Evolutionary conservation across 2,797 vertebrate genomes (phyloP).

Genomic region (Mormyrops boulengeri): DNA sequence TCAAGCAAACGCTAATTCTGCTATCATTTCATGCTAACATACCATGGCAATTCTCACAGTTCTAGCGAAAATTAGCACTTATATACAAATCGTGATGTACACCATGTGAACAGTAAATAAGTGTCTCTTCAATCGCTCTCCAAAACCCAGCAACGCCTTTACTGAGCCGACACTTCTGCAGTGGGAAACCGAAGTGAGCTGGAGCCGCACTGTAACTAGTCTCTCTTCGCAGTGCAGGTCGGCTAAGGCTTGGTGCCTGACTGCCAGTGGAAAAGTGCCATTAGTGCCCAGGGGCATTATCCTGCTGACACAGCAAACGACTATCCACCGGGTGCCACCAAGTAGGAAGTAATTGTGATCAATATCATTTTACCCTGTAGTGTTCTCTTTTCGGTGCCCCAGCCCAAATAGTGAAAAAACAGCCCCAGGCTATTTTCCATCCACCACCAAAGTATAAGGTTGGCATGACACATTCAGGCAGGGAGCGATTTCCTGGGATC

Average conservation of each 20-base stretch:
- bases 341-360: neutral
- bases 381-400: neutral
- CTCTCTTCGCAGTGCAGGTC: neutral
- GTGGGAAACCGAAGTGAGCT: too few relatives aligned
- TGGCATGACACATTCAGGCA: neutral
- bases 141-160: too few relatives aligned
- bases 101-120: too few relatives aligned
- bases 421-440: neutral
- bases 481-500: neutral
- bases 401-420: neutral
- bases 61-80: neutral
- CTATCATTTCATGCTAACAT: neutral
- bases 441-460: neutral
- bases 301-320: neutral
- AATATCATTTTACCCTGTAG: neutral
- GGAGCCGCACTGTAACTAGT: neutral
- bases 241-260: neutral
- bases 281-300: neutral
- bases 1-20: neutral
- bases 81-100: too few relatives aligned
- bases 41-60: neutral
- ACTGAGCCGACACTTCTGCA: too few relatives aligned
- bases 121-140: too few relatives aligned
- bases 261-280: neutral
- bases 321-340: neutral